phyloP scores from a whole-genome alignment of 2,888 invertebrate genomes.

The Volucella inflata region DNA sequence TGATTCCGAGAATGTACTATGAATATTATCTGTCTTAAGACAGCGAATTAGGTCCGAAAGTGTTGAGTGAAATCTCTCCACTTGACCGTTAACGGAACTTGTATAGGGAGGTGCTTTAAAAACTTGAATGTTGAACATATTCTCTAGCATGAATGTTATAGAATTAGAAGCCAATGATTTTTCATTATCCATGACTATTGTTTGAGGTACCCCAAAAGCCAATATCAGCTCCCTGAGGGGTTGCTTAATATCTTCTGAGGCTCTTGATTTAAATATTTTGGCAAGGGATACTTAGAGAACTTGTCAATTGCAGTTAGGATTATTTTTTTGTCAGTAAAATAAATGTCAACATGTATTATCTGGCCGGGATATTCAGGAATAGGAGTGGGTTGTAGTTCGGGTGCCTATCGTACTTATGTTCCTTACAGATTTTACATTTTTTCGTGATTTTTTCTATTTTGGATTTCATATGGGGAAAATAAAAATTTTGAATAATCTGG shows the following conservation, averaged over 20 bases:
- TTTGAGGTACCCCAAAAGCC: slow-evolving; percentile 39
- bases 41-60: no score
- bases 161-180: no score
- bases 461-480: slow-evolving; percentile 60
- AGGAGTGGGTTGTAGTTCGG: no score
- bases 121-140: no score
- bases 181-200: no score
- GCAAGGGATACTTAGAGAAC: slow-evolving; percentile 17
- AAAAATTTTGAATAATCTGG: slow-evolving; percentile 62
- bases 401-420: no score
- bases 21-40: no score
- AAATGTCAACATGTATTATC: slow-evolving; percentile 50
- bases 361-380: slow-evolving; percentile 34
- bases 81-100: no score
- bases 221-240: slow-evolving; percentile 13
- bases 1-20: no score
- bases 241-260: slow-evolving; percentile 27
- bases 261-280: neutral
- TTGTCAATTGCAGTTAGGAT: slow-evolving; percentile 33
- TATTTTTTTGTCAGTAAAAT: slow-evolving; percentile 22
- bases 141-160: no score
- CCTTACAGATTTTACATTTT: slow-evolving; percentile 32
- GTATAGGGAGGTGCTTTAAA: no score
- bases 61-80: no score
- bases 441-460: slow-evolving; percentile 63